Evolutionary conservation across 1,140 invertebrate genomes (phyloP).

Genomic region (Bombus consobrinus): DNA sequence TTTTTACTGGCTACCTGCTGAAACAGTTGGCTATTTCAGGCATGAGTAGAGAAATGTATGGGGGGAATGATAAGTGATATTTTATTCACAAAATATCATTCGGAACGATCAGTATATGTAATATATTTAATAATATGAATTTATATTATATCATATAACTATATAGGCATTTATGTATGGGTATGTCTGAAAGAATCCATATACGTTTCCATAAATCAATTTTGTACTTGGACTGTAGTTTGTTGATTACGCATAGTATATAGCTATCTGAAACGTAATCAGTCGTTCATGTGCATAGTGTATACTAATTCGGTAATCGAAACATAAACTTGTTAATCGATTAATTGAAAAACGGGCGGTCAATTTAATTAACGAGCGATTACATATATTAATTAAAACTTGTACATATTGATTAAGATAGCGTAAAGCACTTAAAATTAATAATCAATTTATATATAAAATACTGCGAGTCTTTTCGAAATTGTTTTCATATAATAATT

Average conservation of each 20-base stretch:
- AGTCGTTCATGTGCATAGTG: conserved; percentile 21
- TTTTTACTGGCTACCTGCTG: conserved; percentile 15
- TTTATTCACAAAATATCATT: neutral
- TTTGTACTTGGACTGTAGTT: conserved; percentile 3
- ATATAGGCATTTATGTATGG: too few relatives aligned
- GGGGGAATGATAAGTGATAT: neutral
- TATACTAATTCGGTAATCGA: conserved; percentile 48
- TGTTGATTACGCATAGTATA: conserved; percentile 32
- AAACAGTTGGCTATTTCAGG: neutral
- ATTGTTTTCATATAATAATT: too few relatives aligned
- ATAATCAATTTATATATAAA: too few relatives aligned
- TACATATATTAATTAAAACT: too few relatives aligned
- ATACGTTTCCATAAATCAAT: conserved; percentile 11
- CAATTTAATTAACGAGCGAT: neutral
- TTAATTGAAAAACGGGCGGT: conserved; percentile 60
- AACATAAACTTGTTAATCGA: conserved; percentile 53
- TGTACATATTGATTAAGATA: too few relatives aligned
- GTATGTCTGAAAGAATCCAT: too few relatives aligned
- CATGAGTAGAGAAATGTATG: neutral
- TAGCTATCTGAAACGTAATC: conserved; percentile 45
- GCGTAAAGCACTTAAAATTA: too few relatives aligned
- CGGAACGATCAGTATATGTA: too few relatives aligned
- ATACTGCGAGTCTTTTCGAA: too few relatives aligned
- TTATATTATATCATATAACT: neutral
- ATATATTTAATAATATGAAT: too few relatives aligned